Evolutionary conservation across 2,113 vertebrate species (phyloP).

Genomic region (Raja brachyura): DNA sequence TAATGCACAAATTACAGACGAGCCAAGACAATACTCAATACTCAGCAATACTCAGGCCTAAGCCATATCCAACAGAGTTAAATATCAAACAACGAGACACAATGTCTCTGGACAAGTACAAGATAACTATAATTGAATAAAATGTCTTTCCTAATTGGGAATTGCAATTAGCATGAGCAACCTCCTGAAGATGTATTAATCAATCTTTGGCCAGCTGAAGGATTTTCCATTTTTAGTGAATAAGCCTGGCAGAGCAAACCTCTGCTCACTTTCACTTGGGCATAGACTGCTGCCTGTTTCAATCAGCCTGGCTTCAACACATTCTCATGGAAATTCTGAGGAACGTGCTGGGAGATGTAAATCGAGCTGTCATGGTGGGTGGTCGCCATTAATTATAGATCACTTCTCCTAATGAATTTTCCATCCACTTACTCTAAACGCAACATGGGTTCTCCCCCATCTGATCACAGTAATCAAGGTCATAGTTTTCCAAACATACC

Average conservation of each 20-base stretch:
- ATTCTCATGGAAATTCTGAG: background rate
- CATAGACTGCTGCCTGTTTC: background rate
- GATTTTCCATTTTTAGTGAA: slow-evolving; percentile 23
- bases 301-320: background rate
- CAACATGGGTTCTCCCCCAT: too few relatives aligned
- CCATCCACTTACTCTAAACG: slow-evolving; percentile 53
- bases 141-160: background rate
- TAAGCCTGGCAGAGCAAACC: background rate
- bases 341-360: slow-evolving; percentile 54
- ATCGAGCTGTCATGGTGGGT: slow-evolving; percentile 53
- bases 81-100: background rate
- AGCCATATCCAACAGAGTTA: too few relatives aligned
- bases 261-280: background rate
- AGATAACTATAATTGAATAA: background rate
- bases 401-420: slow-evolving; percentile 61
- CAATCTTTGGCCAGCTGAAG: background rate
- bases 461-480: background rate
- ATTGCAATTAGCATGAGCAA: background rate
- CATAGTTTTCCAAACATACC: slow-evolving; percentile 33
- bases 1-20: background rate
- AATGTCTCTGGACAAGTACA: background rate
- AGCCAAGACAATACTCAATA: too few relatives aligned
- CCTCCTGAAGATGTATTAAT: background rate
- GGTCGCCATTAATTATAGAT: slow-evolving; percentile 61
- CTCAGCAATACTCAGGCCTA: too few relatives aligned